Evolutionary conservation across 2,888 invertebrate genomes (phyloP), one percentile per base, ranked within the genome.

Genomic region (Mesochorus sp.): DNA sequence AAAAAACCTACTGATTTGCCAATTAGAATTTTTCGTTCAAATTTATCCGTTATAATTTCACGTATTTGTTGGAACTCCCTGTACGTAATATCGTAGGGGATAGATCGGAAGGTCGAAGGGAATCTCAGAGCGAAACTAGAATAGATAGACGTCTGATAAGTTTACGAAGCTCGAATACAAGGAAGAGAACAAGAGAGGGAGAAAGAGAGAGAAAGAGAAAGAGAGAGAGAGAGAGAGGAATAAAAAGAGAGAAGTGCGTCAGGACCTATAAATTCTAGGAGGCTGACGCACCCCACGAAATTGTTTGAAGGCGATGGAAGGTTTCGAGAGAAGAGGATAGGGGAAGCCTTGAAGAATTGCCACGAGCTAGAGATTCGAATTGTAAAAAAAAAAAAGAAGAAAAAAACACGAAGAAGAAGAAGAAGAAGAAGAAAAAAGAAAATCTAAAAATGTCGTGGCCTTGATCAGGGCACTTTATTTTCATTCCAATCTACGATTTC

Each of bases 261-360:
- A 12, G 21, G 44, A 26, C 68, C 68, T 57, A 75, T 75, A 37
- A 75, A 75, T 75, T 75, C 55, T 53, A 31, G 61, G 28, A 61
- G 68, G 53, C 53, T 55, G 68, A 55, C 55, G 51, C 53, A 49
- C 28, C 62, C 49, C 53, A 26, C 42, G 34, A 37, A 44, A 61
- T 75, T 34, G 53, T 74, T 34, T 6, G 49, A 66, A 17, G 34
- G 28, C 10, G 39, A 39, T 1, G 37, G 17, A 8, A 31, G 21
- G 47, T 37, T 4, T 17, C 4, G 31, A 26, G 26, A 57, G 37
- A n/a, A 31, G 6, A 49, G 24, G 8, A 24, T 51, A 42, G 14
- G 34, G 67, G 59, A 67, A 67, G 51, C 39, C 31, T 61, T 44
- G 59, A 67, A 17, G 51, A n/a, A 74, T 51, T 59, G 59, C 51